Evolutionary conservation across 92 coral and sea anemone genomes (phyloP), one percentile per base, ranked within the genome.

Genomic region (Porites divaricata): DNA sequence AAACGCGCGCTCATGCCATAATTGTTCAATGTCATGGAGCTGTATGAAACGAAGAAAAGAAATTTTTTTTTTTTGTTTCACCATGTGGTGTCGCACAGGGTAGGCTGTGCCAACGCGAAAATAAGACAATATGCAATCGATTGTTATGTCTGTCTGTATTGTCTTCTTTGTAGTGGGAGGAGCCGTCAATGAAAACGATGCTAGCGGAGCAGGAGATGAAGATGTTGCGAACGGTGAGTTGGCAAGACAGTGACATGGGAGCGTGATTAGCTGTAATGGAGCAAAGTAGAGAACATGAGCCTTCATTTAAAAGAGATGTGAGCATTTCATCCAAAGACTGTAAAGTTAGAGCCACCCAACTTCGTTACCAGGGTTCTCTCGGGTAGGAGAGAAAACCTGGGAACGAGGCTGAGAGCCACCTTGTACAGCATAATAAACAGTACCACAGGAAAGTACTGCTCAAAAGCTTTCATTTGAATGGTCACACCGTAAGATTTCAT

Each of bases 161-260:
- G 50, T 75, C n/a, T 67, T 77, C 67, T 35, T 54, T 72, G 41
- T 64, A 69, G 78, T 65, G 6, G 84, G 72, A 64, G 75, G 62
- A 81, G 64, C 76, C 50, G 77, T 72, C 23, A 81, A 77, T n/a
- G 77, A 52, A 78, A 71, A 48, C 50, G 25, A 19, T 15, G 17
- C 77, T 35, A 74, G 15, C 11, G 71, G 72, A 77, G 74, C 11
- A 25, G 79, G 75, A 13, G 84, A 26, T 23, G 59, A 67, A 71
- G 74, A 45, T 11, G 65, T 67, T n/a, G 53, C 74, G 0, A 72
- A 86, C 62, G 86, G 86, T 82, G 24, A 61, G 78, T 8, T n/a
- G 9, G 21, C 22, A 50, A 12, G n/a, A n/a, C n/a, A 61, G 65
- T 61, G 22, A 61, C 9, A 21, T 61, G 4, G 0, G 17, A n/a